Conservation (phyloP, 2,888 invertebrate genomes). For the Halictus ligatus region DNA sequence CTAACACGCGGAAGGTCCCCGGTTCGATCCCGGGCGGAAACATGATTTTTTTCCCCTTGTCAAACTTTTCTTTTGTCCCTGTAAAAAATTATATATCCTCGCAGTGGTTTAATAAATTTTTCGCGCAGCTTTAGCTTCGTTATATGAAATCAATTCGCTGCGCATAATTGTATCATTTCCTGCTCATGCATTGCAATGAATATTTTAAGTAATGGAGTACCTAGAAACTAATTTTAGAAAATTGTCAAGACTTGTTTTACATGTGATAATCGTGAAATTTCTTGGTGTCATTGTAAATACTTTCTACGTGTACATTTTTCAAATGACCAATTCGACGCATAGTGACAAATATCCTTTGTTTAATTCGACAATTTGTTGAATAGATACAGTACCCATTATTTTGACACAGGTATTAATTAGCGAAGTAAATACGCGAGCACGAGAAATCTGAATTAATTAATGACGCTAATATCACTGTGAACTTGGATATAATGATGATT, state of each 20-base stretch:
- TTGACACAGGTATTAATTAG: background rate
- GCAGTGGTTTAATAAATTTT: background rate
- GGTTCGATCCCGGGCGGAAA: constrained; percentile 95
- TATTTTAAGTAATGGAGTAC: background rate
- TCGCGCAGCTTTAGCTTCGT: too few species aligned
- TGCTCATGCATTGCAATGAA: background rate
- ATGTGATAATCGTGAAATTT: background rate
- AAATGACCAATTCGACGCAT: too few species aligned
- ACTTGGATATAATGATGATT: background rate
- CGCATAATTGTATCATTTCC: background rate
- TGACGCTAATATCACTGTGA: background rate
- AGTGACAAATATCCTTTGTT: background rate
- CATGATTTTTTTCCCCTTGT: constrained; percentile 82
- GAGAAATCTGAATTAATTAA: background rate
- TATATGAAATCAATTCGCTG: background rate
- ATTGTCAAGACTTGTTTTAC: background rate
- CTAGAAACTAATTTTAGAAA: background rate
- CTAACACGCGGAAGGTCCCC: constrained; percentile 96
- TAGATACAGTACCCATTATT: background rate
- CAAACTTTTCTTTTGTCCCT: background rate
- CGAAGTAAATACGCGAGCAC: background rate
- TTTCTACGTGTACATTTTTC: too few species aligned
- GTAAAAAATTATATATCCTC: background rate
- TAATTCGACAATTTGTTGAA: background rate
- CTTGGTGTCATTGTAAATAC: background rate